These are phyloP conservation scores for Amphipyra tragopoginis DNA, from an alignment of 2,888 invertebrate genomes.

Conservation along the genomic window DNA sequence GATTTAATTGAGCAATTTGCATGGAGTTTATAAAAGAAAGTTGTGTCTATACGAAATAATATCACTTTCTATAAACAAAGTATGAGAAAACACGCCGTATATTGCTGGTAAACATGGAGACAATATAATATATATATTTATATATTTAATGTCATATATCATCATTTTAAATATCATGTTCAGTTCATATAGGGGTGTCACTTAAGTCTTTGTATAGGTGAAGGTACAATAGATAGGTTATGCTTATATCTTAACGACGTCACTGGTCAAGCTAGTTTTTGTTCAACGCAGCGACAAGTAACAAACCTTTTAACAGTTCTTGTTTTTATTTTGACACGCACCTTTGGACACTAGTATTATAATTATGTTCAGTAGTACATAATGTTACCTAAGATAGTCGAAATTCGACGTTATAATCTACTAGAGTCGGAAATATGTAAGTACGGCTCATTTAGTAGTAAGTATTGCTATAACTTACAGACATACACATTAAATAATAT, in stretches of 20 bases:
- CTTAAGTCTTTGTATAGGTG: slow-evolving; percentile 9
- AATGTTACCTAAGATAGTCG: no score
- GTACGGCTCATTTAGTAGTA: no score
- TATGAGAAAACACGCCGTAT: not conserved
- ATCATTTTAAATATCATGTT: not conserved
- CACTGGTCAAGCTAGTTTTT: slow-evolving; percentile 44
- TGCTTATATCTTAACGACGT: slow-evolving; percentile 27
- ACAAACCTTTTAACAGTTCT: slow-evolving; percentile 19
- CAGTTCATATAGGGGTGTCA: not conserved
- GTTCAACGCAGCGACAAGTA: slow-evolving; percentile 26
- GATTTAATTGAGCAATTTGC: slow-evolving; percentile 10
- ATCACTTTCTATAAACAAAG: slow-evolving; percentile 26
- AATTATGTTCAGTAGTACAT: no score
- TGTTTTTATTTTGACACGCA: slow-evolving; percentile 16
- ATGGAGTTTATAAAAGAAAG: slow-evolving; percentile 24
- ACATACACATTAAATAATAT: no score
- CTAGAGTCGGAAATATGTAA: no score
- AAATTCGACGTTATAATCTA: no score
- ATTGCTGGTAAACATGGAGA: no score
- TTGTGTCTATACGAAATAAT: slow-evolving; percentile 7
- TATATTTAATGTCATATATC: no score
- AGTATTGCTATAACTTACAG: no score
- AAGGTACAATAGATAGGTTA: slow-evolving; percentile 20
- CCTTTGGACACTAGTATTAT: not conserved
- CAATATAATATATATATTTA: no score